Conservation (phyloP, 2,888 invertebrate species). For the Netelia melanura region DNA sequence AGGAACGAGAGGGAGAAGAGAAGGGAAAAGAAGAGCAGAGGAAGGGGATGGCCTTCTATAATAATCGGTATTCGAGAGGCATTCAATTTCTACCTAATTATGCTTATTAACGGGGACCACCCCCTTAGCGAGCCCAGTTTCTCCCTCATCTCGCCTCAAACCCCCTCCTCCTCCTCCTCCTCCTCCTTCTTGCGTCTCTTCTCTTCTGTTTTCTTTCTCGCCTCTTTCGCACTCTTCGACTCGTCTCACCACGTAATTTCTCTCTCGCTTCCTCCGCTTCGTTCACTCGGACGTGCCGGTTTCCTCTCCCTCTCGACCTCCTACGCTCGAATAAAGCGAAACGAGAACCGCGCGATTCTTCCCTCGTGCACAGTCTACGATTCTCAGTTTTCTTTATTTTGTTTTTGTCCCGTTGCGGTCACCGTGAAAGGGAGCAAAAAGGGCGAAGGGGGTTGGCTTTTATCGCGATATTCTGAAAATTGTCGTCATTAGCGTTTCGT, state of each 20-base stretch:
- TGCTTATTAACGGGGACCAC: slow-evolving; percentile 77
- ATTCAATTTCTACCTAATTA: slow-evolving; percentile 78
- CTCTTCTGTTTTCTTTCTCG: slow-evolving; percentile 36
- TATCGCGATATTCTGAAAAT: slow-evolving; percentile 55
- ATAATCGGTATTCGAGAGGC: slow-evolving; percentile 75
- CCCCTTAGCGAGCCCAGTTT: slow-evolving; percentile 62
- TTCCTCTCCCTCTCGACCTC: slow-evolving; percentile 26
- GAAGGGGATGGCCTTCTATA: slow-evolving; percentile 58
- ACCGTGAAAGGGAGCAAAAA: slow-evolving; percentile 14
- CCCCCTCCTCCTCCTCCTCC: neutral
- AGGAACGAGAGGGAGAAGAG: slow-evolving; percentile 49
- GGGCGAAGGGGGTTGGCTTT: slow-evolving; percentile 27
- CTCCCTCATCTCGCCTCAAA: slow-evolving; percentile 39
- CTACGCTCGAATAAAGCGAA: slow-evolving; percentile 35
- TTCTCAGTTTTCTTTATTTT: slow-evolving; percentile 36
- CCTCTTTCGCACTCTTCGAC: slow-evolving; percentile 24
- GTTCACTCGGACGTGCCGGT: slow-evolving; percentile 59
- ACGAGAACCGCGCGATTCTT: slow-evolving; percentile 11
- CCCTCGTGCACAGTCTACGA: slow-evolving; percentile 8
- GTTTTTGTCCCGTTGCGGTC: slow-evolving; percentile 56
- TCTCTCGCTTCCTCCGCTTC: slow-evolving; percentile 11
- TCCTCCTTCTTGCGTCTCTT: slow-evolving; percentile 22
- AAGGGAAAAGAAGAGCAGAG: slow-evolving; percentile 1
- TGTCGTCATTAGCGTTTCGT: slow-evolving; percentile 55
- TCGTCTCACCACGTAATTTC: slow-evolving; percentile 16